Conservation (phyloP, 2,113 vertebrate species). For the Actenoides hombroni region DNA sequence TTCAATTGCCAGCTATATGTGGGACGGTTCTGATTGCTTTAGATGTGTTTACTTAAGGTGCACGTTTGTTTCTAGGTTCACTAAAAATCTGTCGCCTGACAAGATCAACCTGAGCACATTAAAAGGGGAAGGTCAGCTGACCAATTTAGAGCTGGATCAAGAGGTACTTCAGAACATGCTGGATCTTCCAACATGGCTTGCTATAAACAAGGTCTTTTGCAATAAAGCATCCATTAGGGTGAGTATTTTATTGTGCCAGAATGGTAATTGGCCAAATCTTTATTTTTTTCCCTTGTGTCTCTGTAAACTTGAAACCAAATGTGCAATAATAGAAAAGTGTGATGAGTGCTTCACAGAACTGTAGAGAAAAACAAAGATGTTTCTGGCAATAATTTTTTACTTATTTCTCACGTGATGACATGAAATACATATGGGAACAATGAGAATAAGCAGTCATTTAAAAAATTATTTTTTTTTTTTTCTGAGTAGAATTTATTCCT, state of each 20-base stretch:
- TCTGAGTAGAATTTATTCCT: not conserved
- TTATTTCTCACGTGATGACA: not conserved
- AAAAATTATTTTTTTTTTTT: not conserved
- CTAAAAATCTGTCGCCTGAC: slow-evolving; percentile 98
- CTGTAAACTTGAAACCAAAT: not conserved
- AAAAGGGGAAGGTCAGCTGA: slow-evolving; percentile 97
- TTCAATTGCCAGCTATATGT: not conserved
- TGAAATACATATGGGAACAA: not conserved
- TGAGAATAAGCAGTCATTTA: not conserved
- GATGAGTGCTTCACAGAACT: not conserved
- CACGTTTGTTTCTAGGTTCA: slow-evolving; percentile 84
- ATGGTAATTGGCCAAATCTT: not conserved
- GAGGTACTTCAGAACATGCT: slow-evolving; percentile 98
- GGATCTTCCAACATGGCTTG: slow-evolving; percentile 97
- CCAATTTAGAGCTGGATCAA: slow-evolving; percentile 96
- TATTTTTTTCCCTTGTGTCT: not conserved
- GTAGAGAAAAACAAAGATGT: not conserved
- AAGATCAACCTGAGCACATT: slow-evolving; percentile 98
- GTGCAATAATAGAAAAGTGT: not conserved
- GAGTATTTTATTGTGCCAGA: slow-evolving; percentile 43
- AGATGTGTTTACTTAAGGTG: not conserved
- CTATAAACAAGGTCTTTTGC: slow-evolving; percentile 95
- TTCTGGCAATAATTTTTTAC: not conserved
- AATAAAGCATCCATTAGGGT: slow-evolving; percentile 98
- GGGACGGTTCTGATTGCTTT: not conserved